Evolutionary conservation across 2,888 invertebrate species (phyloP).

Genomic region (Chrysolina haemoptera): DNA sequence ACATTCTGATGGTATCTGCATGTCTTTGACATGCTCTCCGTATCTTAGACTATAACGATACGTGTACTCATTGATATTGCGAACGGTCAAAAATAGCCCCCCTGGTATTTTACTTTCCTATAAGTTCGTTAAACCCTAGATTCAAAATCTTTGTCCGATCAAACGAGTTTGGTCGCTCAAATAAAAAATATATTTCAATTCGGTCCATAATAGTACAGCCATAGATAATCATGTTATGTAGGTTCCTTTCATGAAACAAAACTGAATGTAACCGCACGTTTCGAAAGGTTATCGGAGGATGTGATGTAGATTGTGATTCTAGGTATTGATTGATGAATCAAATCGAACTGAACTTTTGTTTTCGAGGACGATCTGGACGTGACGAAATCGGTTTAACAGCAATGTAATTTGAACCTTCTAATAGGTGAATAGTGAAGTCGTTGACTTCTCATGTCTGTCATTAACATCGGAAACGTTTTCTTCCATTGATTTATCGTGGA

Average conservation of each 20-base stretch:
- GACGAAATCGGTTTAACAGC: constrained; percentile 7
- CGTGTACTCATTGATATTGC: too few species aligned
- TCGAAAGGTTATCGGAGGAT: constrained; percentile 28
- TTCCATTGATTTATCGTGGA: too few species aligned
- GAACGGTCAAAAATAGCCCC: too few species aligned
- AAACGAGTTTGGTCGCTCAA: background rate
- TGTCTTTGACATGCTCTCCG: too few species aligned
- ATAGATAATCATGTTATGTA: background rate
- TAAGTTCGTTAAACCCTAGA: background rate
- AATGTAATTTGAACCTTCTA: background rate
- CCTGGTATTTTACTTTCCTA: background rate
- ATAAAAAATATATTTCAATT: background rate
- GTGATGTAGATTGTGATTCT: constrained; percentile 32
- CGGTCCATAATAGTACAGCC: constrained; percentile 6
- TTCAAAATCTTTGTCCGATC: background rate
- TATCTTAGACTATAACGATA: too few species aligned
- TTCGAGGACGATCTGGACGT: constrained; percentile 15
- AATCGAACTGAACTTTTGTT: constrained; percentile 29
- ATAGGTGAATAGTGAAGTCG: background rate
- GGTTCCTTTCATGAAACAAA: constrained; percentile 23
- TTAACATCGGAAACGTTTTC: too few species aligned
- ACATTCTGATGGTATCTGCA: too few species aligned
- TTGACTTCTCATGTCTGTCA: background rate
- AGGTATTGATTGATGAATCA: constrained; percentile 35
- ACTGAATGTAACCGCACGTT: constrained; percentile 19